A percentile compares a stretch with the other conserved stretches of the same genome.
Evolutionary conservation across 2,888 invertebrate genomes (phyloP).

Genomic region (Zaprionus obscuricornis): DNA sequence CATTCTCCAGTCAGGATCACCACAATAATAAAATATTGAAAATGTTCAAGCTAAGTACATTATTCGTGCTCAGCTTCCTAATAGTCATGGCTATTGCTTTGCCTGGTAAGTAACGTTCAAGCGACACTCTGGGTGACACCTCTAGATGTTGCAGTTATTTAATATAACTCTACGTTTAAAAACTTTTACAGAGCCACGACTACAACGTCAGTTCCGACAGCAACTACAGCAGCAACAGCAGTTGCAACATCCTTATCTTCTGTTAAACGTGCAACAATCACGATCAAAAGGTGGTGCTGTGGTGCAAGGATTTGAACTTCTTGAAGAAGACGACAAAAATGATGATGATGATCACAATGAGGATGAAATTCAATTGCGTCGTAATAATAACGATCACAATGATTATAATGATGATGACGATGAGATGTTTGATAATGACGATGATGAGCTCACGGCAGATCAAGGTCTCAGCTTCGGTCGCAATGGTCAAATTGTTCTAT

Average conservation of each 20-base stretch:
- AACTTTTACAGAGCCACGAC: conserved; percentile 52
- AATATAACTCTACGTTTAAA: not conserved
- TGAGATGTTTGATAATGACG: conserved; percentile 29
- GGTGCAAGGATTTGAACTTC: conserved; percentile 67
- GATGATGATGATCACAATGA: conserved; percentile 34
- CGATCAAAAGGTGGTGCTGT: conserved; percentile 66
- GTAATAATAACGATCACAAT: conserved; percentile 33
- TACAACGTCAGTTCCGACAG: conserved; percentile 25
- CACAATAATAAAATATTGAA: not conserved
- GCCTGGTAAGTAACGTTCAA: conserved; percentile 54
- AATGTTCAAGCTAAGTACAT: conserved; percentile 56
- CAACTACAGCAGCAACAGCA: conserved; percentile 29
- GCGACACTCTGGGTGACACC: too few relatives aligned
- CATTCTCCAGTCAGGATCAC: not conserved
- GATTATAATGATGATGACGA: conserved; percentile 31
- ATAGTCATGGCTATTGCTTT: conserved; percentile 53
- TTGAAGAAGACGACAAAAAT: conserved; percentile 47
- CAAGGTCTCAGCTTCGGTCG: conserved; percentile 28
- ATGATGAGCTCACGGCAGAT: conserved; percentile 4
- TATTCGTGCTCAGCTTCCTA: conserved; percentile 56
- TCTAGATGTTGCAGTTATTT: conserved; percentile 1
- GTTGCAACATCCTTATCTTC: conserved; percentile 74
- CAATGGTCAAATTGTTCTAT: conserved; percentile 33
- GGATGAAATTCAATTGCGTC: too few relatives aligned
- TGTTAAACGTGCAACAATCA: conserved; percentile 68